phyloP scores from a whole-genome alignment of 2,797 vertebrate genomes.

The Basileuterus tristriatus region DNA sequence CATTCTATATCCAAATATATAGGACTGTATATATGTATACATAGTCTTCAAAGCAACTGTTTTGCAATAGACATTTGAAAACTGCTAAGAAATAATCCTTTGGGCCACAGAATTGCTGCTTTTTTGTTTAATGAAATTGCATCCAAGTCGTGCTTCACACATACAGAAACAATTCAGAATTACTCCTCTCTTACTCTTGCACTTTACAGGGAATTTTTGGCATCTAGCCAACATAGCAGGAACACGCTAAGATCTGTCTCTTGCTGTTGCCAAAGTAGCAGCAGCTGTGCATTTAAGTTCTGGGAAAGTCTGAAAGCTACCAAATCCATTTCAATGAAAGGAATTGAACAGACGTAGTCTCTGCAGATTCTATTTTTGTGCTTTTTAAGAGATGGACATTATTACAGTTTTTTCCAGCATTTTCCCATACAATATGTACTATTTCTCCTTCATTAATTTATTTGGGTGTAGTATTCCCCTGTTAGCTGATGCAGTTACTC shows the following conservation, averaged over 20 bases:
- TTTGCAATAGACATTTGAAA: background rate
- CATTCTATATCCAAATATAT: background rate
- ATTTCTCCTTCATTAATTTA: background rate
- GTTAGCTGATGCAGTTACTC: background rate
- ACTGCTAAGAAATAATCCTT: background rate
- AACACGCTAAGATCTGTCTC: background rate
- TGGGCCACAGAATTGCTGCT: background rate
- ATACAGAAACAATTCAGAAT: background rate
- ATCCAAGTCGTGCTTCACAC: background rate
- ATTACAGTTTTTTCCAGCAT: background rate
- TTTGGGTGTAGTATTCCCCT: background rate
- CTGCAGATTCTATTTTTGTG: background rate
- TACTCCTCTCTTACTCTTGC: background rate
- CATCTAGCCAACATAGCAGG: background rate
- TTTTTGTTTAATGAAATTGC: background rate
- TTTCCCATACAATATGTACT: background rate
- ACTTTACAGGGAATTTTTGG: background rate
- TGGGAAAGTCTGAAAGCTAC: slow-evolving; percentile 1
- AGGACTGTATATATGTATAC: background rate
- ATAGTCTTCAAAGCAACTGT: background rate
- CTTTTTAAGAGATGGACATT: background rate
- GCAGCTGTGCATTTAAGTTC: background rate
- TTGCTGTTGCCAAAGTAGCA: background rate
- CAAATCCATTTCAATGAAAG: background rate
- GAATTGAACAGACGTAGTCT: background rate